Conservation (phyloP, 35 echinoderm and acorn worm genomes). For the Lytechinus variegatus region DNA sequence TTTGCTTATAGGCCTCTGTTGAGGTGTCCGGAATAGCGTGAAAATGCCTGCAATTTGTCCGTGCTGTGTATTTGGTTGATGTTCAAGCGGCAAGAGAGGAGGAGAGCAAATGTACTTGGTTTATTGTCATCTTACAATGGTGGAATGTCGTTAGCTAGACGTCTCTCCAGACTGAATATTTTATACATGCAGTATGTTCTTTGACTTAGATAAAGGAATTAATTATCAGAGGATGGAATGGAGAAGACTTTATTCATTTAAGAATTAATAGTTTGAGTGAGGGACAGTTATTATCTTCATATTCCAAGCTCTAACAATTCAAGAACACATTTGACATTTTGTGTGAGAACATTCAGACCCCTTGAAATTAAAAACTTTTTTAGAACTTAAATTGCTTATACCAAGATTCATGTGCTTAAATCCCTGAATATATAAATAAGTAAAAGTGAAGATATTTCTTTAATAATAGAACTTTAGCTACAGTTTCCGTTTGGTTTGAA, state of each 20-base stretch:
- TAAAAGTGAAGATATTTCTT: too few relatives aligned
- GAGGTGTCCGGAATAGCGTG: slow-evolving; percentile 50
- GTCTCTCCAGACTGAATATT: not conserved
- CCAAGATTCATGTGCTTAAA: too few relatives aligned
- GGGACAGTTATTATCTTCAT: not conserved
- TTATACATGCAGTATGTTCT: not conserved
- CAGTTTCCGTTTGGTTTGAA: not conserved
- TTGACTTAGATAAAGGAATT: not conserved
- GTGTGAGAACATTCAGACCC: too few relatives aligned
- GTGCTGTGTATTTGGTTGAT: slow-evolving; percentile 1
- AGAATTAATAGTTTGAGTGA: not conserved
- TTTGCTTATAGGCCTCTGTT: slow-evolving; percentile 48
- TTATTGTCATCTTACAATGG: not conserved
- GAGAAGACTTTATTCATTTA: not conserved
- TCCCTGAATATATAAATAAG: too few relatives aligned
- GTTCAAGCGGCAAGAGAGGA: slow-evolving; percentile 23
- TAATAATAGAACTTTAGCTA: too few relatives aligned
- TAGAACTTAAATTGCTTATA: too few relatives aligned
- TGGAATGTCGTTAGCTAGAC: not conserved
- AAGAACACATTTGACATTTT: not conserved
- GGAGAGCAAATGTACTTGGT: not conserved
- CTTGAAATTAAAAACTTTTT: too few relatives aligned
- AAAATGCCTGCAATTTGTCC: slow-evolving; percentile 40
- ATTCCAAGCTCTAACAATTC: not conserved
- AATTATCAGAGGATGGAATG: not conserved